A percentile compares a stretch with the other conserved stretches of the same genome.
Evolutionary conservation across 2,888 invertebrate genomes (phyloP).

Genomic region (Eremobia ochroleuca): DNA sequence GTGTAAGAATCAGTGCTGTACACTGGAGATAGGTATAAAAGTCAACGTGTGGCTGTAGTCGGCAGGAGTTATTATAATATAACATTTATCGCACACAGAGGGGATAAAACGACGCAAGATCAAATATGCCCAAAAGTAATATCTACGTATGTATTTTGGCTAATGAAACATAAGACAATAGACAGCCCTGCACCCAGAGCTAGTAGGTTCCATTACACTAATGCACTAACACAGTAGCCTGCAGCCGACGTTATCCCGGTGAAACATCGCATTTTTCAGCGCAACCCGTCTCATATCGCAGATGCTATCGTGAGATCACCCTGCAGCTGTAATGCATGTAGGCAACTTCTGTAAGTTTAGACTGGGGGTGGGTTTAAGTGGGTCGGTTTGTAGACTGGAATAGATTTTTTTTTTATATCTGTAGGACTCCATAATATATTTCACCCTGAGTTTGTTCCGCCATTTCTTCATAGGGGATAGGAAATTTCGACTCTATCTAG

Average conservation of each 20-base stretch:
- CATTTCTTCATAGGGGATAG: neutral
- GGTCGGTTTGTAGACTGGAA: neutral
- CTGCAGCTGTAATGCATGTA: constrained; percentile 30
- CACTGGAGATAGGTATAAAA: neutral
- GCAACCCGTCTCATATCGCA: constrained; percentile 45
- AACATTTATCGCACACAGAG: neutral
- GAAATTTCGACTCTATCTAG: neutral
- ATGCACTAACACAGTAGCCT: constrained; percentile 64
- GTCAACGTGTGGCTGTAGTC: neutral
- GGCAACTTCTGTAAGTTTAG: constrained; percentile 6
- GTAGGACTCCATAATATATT: neutral
- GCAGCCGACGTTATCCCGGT: constrained; percentile 50
- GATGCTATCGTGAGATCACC: constrained; percentile 57
- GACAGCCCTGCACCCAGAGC: constrained; percentile 41
- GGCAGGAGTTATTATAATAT: neutral
- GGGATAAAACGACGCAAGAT: neutral
- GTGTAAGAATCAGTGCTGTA: neutral
- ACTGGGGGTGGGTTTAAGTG: neutral
- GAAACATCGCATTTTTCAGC: constrained; percentile 66
- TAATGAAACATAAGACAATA: constrained; percentile 4
- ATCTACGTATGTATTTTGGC: neutral
- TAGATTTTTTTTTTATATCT: neutral
- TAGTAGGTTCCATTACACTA: constrained; percentile 63
- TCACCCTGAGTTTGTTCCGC: neutral
- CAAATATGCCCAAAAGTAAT: neutral